Evolutionary conservation across 1,140 invertebrate species (phyloP).

Genomic region (Pomacea maculata): DNA sequence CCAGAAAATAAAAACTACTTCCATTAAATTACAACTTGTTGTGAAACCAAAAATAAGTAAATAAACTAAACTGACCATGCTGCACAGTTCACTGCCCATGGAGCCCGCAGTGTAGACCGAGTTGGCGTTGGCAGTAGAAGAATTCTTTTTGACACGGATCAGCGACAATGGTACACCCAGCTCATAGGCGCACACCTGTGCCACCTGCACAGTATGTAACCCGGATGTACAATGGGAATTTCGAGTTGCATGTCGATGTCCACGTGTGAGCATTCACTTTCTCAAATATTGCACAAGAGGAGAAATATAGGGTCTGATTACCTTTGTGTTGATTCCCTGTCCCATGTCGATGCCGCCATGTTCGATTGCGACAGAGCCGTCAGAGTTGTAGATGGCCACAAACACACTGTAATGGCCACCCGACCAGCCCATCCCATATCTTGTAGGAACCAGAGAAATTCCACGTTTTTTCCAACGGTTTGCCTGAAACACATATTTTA

Average conservation of each 20-base stretch:
- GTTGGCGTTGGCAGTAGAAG: slow-evolving; percentile 69
- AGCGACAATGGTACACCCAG: slow-evolving; percentile 79
- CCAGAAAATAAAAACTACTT: too few relatives aligned
- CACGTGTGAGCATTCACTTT: too few relatives aligned
- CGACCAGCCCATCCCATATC: slow-evolving; percentile 44
- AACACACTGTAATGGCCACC: slow-evolving; percentile 70
- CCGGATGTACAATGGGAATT: not conserved
- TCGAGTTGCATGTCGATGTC: too few relatives aligned
- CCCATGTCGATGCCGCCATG: slow-evolving; percentile 87
- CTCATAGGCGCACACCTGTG: slow-evolving; percentile 81
- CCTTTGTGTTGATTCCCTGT: slow-evolving; percentile 82
- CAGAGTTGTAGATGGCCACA: slow-evolving; percentile 75
- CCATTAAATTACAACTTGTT: too few relatives aligned
- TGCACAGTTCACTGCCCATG: slow-evolving; percentile 74
- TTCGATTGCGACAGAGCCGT: slow-evolving; percentile 79
- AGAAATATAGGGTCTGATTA: slow-evolving; percentile 33
- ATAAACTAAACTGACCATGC: slow-evolving; percentile 18
- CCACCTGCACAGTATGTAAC: slow-evolving; percentile 67
- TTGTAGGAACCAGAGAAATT: slow-evolving; percentile 45
- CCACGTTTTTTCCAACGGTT: too few relatives aligned
- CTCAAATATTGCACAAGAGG: too few relatives aligned
- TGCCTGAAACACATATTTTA: too few relatives aligned
- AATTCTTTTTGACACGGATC: slow-evolving; percentile 76
- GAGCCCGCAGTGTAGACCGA: slow-evolving; percentile 75
- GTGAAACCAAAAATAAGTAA: too few relatives aligned